A percentile compares a stretch with the other conserved stretches of the same genome.
Conservation (phyloP, 2,113 vertebrate genomes). For the Rynchops niger region DNA sequence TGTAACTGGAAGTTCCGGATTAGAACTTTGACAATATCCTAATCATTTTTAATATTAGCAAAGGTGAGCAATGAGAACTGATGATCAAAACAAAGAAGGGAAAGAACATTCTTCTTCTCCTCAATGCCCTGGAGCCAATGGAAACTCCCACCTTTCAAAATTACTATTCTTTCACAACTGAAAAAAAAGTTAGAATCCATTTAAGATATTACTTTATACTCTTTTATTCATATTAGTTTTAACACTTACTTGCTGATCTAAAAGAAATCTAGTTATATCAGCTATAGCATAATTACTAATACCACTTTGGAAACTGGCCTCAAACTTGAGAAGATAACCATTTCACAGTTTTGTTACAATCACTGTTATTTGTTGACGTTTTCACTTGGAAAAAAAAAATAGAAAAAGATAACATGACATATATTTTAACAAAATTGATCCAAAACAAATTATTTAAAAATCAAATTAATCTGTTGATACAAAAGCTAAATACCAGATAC, state of each 20-base stretch:
- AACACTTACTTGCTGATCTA: not conserved
- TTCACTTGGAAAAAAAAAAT: not conserved
- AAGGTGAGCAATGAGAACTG: not conserved
- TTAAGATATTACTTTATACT: not conserved
- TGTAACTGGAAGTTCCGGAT: not conserved
- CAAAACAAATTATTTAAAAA: not conserved
- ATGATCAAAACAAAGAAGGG: not conserved
- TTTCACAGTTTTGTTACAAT: not conserved
- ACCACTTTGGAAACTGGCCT: not conserved
- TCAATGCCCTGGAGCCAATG: not conserved
- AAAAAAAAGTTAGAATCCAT: not conserved
- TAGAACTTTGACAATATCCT: not conserved
- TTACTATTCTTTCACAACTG: not conserved
- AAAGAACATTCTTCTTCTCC: not conserved
- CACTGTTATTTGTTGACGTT: not conserved
- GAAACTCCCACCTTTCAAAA: not conserved
- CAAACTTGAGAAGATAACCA: not conserved
- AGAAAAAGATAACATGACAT: fast-evolving
- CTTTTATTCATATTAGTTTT: not conserved
- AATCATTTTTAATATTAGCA: not conserved
- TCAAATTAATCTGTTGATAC: not conserved
- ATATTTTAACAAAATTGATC: not conserved
- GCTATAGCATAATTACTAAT: not conserved
- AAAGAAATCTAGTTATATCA: not conserved
- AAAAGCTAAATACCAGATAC: not conserved